Percentiles rank a stretch among this genome's conserved stretches.
Evolutionary conservation across 2,888 invertebrate genomes (phyloP).

Genomic region (Orthonevra nobilis): DNA sequence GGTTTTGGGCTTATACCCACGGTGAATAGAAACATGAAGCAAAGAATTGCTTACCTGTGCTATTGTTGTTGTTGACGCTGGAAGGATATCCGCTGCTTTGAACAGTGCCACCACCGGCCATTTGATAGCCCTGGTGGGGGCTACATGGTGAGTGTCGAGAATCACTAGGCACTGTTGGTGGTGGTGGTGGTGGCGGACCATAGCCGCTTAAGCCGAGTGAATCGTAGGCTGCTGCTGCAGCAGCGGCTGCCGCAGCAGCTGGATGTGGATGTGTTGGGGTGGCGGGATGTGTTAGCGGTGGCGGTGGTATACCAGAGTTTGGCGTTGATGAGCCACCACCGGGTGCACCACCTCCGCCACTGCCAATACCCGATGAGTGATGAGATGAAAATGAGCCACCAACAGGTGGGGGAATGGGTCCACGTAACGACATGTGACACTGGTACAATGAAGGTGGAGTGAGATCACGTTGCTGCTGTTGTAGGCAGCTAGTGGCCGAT

Average conservation of each 20-base stretch:
- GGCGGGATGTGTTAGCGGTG: conserved; percentile 56
- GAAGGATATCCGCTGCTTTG: conserved; percentile 60
- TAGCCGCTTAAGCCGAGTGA: conserved; percentile 81
- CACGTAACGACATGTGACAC: conserved; percentile 78
- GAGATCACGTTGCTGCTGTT: conserved; percentile 77
- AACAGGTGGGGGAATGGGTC: conserved; percentile 73
- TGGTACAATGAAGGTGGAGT: conserved; percentile 79
- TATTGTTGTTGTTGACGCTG: conserved; percentile 58
- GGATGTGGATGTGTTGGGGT: conserved; percentile 71
- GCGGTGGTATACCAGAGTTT: conserved; percentile 43
- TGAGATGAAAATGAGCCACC: conserved; percentile 62
- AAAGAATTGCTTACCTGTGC: conserved; percentile 76
- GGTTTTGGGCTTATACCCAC: conserved; percentile 77
- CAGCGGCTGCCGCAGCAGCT: conserved; percentile 75
- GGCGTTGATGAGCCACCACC: conserved; percentile 49
- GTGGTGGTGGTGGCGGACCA: conserved; percentile 74
- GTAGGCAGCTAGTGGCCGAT: conserved; percentile 71
- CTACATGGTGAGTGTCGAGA: conserved; percentile 84
- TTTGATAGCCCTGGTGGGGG: conserved; percentile 82
- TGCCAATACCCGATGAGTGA: conserved; percentile 39
- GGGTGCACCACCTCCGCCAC: conserved; percentile 33
- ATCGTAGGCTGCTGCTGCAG: conserved; percentile 80
- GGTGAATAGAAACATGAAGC: conserved; percentile 78
- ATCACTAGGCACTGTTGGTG: conserved; percentile 74
- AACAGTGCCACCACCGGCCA: conserved; percentile 65